These are phyloP conservation scores for Liopterus haemorrhoidalis DNA, from an alignment of 2,888 invertebrate genomes.

Conservation along the genomic window DNA sequence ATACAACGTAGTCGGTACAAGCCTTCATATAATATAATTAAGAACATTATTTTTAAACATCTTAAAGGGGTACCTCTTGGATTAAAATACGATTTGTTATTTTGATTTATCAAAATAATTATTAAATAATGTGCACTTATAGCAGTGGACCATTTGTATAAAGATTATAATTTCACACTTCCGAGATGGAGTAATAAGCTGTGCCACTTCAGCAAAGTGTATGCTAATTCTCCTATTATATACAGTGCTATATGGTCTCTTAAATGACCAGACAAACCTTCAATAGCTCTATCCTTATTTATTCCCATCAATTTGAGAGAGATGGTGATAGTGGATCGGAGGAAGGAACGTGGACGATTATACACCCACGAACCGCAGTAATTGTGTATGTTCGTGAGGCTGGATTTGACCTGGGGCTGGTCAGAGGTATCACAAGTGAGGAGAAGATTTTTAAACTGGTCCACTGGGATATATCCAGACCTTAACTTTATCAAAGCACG, in stretches of 20 bases:
- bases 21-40: slow-evolving; percentile 45
- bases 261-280: slow-evolving; percentile 26
- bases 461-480: no score
- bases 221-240: slow-evolving; percentile 49
- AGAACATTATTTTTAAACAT: slow-evolving; percentile 46
- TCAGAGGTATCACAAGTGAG: slow-evolving; percentile 43
- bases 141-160: slow-evolving; percentile 35
- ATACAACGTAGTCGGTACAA: no score
- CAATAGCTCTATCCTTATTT: slow-evolving; percentile 23
- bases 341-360: slow-evolving; percentile 41
- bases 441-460: no score
- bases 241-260: slow-evolving; percentile 45
- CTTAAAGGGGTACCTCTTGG: slow-evolving; percentile 39
- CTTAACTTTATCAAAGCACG: no score
- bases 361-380: slow-evolving; percentile 46
- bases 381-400: slow-evolving; percentile 47
- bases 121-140: slow-evolving; percentile 47
- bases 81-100: slow-evolving; percentile 47
- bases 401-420: slow-evolving; percentile 43
- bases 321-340: slow-evolving; percentile 34
- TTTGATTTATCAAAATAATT: slow-evolving; percentile 50
- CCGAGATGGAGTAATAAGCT: slow-evolving; percentile 13
- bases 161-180: slow-evolving; percentile 2
- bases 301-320: slow-evolving; percentile 32
- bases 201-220: slow-evolving; percentile 38